phyloP scores from a whole-genome alignment of 2,888 invertebrate species.

The Macrophya alboannulata region DNA sequence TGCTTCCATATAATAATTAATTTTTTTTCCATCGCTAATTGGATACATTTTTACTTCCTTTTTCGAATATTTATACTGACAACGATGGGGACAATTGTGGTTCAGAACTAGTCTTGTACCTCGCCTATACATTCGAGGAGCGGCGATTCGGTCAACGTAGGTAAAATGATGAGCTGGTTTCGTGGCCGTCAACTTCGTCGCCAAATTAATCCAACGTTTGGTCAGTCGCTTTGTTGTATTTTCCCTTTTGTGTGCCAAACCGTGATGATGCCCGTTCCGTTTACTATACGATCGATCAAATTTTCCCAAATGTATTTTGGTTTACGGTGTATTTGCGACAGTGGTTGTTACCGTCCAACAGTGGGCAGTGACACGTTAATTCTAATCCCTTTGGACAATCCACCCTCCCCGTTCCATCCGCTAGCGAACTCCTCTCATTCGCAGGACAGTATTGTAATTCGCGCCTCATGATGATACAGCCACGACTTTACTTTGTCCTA shows the following conservation, averaged over 20 bases:
- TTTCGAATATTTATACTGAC: neutral
- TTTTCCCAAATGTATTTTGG: conserved; percentile 51
- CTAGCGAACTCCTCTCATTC: conserved; percentile 71
- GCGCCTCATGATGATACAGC: conserved; percentile 68
- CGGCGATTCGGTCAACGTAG: neutral
- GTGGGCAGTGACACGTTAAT: conserved; percentile 65
- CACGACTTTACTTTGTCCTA: conserved; percentile 63
- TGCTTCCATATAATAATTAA: conserved; percentile 56
- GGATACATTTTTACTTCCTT: conserved; percentile 6
- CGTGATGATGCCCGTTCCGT: neutral
- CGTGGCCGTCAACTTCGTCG: conserved; percentile 10
- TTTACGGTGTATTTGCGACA: conserved; percentile 50
- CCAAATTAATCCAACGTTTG: conserved; percentile 50
- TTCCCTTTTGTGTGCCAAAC: conserved; percentile 13
- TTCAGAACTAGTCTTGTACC: conserved; percentile 16
- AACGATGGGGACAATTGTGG: conserved; percentile 29
- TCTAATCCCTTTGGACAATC: conserved; percentile 62
- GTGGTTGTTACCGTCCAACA: conserved; percentile 43
- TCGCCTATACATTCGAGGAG: neutral
- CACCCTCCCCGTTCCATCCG: conserved; percentile 33
- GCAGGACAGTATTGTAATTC: conserved; percentile 77
- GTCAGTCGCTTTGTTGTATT: conserved; percentile 36
- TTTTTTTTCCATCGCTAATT: conserved; percentile 45
- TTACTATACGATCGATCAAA: conserved; percentile 49
- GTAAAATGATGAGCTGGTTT: conserved; percentile 20